A percentile compares a stretch with the other conserved stretches of the same genome.
Evolutionary conservation across 2,797 vertebrate genomes (phyloP).

Genomic region (Paedocypris micromegethes): DNA sequence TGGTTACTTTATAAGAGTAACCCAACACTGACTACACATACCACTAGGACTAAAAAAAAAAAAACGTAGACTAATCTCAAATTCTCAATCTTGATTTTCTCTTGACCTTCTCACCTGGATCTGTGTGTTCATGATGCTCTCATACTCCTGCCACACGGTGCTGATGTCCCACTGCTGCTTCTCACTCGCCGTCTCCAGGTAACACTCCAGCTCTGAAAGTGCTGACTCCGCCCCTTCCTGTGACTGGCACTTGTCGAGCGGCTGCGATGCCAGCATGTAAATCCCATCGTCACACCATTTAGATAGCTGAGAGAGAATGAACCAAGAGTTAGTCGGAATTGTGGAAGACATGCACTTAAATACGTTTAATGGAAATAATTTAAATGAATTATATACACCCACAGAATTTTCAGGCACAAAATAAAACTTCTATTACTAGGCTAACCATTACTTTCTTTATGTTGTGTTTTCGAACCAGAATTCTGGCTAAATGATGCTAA

Average conservation of each 20-base stretch:
- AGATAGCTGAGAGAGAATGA: constrained; percentile 67
- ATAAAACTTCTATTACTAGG: too few relatives aligned
- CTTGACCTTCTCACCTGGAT: constrained; percentile 70
- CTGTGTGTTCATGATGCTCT: constrained; percentile 78
- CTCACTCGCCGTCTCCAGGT: constrained; percentile 77
- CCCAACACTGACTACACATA: too few relatives aligned
- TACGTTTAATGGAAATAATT: not conserved
- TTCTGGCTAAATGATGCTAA: too few relatives aligned
- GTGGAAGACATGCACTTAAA: constrained; percentile 17
- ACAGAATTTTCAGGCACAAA: too few relatives aligned
- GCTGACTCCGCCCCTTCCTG: constrained; percentile 94
- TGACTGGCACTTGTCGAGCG: constrained; percentile 94
- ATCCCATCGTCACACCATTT: constrained; percentile 94
- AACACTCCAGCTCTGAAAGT: constrained; percentile 88
- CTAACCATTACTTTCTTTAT: too few relatives aligned
- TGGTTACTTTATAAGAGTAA: too few relatives aligned
- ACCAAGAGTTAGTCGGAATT: not conserved
- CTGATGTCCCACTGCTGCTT: constrained; percentile 77
- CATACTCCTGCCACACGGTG: constrained; percentile 76
- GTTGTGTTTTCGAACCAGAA: too few relatives aligned
- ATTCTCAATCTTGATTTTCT: not conserved
- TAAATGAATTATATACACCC: too few relatives aligned
- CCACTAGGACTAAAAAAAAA: too few relatives aligned
- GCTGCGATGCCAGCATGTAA: constrained; percentile 91
- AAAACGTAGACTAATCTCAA: too few relatives aligned